Evolutionary conservation across 2,797 vertebrate genomes (phyloP), one percentile per base, ranked within the genome.

Genomic region (Ambastaia sidthimunki): DNA sequence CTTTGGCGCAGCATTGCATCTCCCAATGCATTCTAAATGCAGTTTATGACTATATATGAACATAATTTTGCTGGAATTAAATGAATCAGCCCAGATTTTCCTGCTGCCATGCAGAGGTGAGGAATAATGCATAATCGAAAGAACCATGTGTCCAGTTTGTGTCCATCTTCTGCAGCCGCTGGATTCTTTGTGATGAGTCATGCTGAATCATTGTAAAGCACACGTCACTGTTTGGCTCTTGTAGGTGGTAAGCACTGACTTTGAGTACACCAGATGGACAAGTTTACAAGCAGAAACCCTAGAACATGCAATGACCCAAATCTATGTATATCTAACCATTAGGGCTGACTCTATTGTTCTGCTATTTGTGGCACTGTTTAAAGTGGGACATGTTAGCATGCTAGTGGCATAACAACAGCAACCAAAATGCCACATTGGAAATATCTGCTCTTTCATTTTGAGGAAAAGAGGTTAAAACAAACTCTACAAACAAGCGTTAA

Each of bases 281-380:
- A n/a, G 50, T 76, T 76, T 59, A 59, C 52, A 57, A 68, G 52
- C 2, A n/a, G 65, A 76, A 76, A 68, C 63, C 23, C 12, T 55
- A 28, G 74, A 68, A 76, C 50, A 19, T 57, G 0, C 16, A 5
- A 47, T 76, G 65, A 76, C 65, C 65, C 23, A 68, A 57, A 68
- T 76, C 21, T 68, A 41, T 3, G 23, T 76, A 41, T 68, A 59
- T 68, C 34, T 57, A 54, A 76, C 16, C 21, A 54, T 47, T 21
- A 68, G 23, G 19, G 37, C 21, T 47, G 65, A 76, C n/a, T 76
- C 63, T 54, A 28, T 76, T 76, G 65, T 76, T 76, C 50, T 54
- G 60, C 57, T 63, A 50, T 74, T 52, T 54, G 16, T 59, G 60
- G 28, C 28, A 63, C 12, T 28, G 13, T 63, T 63, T 63, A 41